Percentiles rank a stretch among this genome's conserved stretches.
phyloP scores from a whole-genome alignment of 2,888 invertebrate species.

The Agapostemon virescens region DNA sequence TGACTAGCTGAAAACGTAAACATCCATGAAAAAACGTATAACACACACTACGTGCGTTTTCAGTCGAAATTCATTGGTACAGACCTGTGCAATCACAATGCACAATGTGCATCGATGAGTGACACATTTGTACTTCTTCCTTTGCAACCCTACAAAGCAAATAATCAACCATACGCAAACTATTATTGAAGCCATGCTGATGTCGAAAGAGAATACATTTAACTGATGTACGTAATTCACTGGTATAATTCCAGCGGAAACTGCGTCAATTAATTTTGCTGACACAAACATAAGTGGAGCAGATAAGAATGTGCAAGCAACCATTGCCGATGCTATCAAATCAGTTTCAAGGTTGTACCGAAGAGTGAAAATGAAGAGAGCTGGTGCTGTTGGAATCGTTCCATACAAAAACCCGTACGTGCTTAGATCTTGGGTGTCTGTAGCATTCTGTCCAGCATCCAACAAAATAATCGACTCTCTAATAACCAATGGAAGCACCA shows the following conservation, averaged over 20 bases:
- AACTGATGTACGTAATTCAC: conserved; percentile 89
- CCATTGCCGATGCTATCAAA: conserved; percentile 96
- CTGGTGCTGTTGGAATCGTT: conserved; percentile 96
- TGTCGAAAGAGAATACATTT: conserved; percentile 90
- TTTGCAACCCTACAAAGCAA: conserved; percentile 84
- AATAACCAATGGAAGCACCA: conserved; percentile 91
- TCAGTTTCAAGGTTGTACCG: conserved; percentile 93
- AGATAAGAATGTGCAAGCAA: conserved; percentile 95
- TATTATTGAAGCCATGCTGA: conserved; percentile 89
- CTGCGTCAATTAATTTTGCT: conserved; percentile 89
- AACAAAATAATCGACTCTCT: conserved; percentile 91
- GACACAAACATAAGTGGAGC: conserved; percentile 98
- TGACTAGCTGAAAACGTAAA: conserved; percentile 58
- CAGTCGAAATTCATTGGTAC: conserved; percentile 30
- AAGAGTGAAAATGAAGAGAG: conserved; percentile 96
- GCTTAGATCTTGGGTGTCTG: conserved; percentile 90
- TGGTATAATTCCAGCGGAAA: conserved; percentile 82
- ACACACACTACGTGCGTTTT: background rate
- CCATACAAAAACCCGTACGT: conserved; percentile 98
- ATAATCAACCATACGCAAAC: conserved; percentile 90
- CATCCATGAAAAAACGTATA: background rate
- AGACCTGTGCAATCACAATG: conserved; percentile 90
- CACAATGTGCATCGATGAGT: conserved; percentile 92
- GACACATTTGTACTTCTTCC: conserved; percentile 88
- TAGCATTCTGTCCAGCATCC: conserved; percentile 85